Conservation (phyloP, 2,888 invertebrate genomes). For the Macropis europaea region DNA sequence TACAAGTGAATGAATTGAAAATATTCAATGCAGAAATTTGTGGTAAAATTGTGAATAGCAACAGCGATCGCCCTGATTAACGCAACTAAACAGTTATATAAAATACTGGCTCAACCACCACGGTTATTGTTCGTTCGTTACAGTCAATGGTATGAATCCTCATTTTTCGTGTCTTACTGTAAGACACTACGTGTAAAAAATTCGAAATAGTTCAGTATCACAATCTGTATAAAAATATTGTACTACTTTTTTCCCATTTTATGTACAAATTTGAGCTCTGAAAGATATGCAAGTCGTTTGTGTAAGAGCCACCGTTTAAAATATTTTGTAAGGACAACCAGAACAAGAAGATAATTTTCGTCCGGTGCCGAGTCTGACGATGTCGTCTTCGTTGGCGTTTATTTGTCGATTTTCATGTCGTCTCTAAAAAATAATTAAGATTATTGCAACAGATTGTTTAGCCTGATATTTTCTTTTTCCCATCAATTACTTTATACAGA, state of each 20-base stretch:
- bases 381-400: slow-evolving; percentile 64
- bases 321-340: slow-evolving; percentile 68
- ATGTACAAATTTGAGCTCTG: slow-evolving; percentile 34
- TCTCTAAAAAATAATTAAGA: slow-evolving; percentile 82
- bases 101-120: slow-evolving; percentile 9
- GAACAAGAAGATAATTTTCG: slow-evolving; percentile 72
- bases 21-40: slow-evolving; percentile 9
- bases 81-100: background rate
- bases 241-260: slow-evolving; percentile 4
- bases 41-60: slow-evolving; percentile 6
- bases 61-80: background rate
- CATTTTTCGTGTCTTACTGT: background rate
- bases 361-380: slow-evolving; percentile 72
- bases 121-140: background rate
- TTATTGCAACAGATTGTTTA: too few species aligned
- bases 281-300: background rate
- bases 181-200: slow-evolving; percentile 9
- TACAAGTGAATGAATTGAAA: slow-evolving; percentile 18
- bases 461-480: background rate
- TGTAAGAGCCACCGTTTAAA: slow-evolving; percentile 29
- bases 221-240: slow-evolving; percentile 45
- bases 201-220: slow-evolving; percentile 13
- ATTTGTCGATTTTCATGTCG: slow-evolving; percentile 84
- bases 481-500: background rate
- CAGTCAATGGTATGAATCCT: background rate